Conservation (phyloP, 2,113 vertebrate genomes). For the Seriola aureovittata region DNA sequence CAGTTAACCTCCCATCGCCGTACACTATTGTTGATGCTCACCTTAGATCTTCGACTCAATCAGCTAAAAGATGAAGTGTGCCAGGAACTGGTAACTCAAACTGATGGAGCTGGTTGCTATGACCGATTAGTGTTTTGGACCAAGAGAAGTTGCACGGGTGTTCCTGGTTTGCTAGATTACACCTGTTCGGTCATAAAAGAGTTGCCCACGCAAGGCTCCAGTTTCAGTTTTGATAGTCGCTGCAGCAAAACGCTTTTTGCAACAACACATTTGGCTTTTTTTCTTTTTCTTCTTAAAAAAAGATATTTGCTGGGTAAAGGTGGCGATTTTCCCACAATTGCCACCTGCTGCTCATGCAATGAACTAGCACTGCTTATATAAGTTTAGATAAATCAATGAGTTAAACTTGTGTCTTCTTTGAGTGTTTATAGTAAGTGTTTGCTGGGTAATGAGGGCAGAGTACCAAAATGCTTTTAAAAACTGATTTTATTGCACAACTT, state of each 20-base stretch:
- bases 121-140: constrained; percentile 9
- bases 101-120: not conserved
- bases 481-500: constrained; percentile 75
- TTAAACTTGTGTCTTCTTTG: no score
- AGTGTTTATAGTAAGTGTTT: no score
- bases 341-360: not conserved
- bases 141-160: constrained; percentile 50
- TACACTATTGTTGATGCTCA: constrained; percentile 26
- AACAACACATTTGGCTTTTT: no score
- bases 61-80: not conserved
- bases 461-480: not conserved
- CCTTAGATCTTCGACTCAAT: constrained; percentile 28
- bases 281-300: not conserved
- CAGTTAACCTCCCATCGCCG: not conserved
- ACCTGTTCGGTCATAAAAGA: constrained; percentile 17
- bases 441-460: not conserved
- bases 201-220: fast-evolving
- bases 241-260: not conserved
- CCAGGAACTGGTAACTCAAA: not conserved
- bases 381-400: no score
- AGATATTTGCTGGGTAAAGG: not conserved
- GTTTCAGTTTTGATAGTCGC: not conserved
- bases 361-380: not conserved
- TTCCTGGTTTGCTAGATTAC: constrained; percentile 59
- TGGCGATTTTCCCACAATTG: not conserved